A percentile compares a stretch with the other conserved stretches of the same genome.
Conservation (phyloP, 2,888 invertebrate species). For the Drosophila anomalata region DNA sequence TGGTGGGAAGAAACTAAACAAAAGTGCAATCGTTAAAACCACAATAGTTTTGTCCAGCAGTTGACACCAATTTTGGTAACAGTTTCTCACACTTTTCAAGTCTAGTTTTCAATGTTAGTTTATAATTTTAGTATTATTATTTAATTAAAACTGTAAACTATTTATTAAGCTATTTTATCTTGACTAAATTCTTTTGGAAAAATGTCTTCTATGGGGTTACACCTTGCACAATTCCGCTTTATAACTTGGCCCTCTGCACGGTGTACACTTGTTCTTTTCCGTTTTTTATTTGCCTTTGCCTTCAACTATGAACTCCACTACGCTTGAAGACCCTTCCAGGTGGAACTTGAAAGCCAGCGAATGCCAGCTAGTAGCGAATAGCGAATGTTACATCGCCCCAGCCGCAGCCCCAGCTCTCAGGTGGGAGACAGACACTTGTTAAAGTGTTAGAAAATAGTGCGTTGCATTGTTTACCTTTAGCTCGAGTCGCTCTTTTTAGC, state of each 20-base stretch:
- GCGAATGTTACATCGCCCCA: constrained; percentile 11
- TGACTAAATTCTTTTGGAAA: neutral
- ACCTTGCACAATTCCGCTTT: constrained; percentile 30
- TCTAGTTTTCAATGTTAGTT: too few species aligned
- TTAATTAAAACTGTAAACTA: neutral
- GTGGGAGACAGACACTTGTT: constrained; percentile 67
- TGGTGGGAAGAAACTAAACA: constrained; percentile 62
- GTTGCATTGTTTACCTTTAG: constrained; percentile 80
- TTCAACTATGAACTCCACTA: constrained; percentile 78
- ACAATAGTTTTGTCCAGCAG: constrained; percentile 60
- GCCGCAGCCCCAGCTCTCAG: constrained; percentile 23
- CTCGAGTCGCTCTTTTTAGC: constrained; percentile 58
- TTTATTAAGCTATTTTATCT: constrained; percentile 1
- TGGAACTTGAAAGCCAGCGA: constrained; percentile 62
- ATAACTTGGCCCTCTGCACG: neutral
- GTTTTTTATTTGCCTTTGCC: constrained; percentile 58
- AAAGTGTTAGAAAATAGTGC: constrained; percentile 80
- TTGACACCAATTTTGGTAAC: constrained; percentile 64
- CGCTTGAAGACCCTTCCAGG: constrained; percentile 68
- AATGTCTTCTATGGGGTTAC: neutral
- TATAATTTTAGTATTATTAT: neutral
- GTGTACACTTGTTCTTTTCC: constrained; percentile 55
- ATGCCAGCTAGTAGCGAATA: constrained; percentile 24
- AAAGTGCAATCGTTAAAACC: constrained; percentile 43
- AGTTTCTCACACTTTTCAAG: constrained; percentile 53